Conservation (phyloP, 2,113 vertebrate genomes). For the Brachypteracias leptosomus region DNA sequence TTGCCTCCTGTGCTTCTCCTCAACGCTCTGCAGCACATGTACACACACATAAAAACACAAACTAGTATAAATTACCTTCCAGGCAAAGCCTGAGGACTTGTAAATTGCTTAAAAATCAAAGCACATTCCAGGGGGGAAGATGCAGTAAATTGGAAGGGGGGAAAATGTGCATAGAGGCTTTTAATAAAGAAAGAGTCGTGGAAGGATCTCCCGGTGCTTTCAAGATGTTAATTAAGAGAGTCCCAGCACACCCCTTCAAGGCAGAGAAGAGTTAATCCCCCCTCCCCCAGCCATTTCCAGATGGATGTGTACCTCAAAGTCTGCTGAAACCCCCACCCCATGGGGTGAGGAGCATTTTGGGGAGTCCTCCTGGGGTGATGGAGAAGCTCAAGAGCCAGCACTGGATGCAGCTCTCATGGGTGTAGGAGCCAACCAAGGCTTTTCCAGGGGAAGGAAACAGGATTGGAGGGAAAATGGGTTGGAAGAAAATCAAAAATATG, state of each 20-base stretch:
- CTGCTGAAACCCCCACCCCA: neutral
- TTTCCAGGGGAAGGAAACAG: neutral
- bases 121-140: constrained; percentile 7
- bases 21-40: neutral
- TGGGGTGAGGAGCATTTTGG: rapidly evolving
- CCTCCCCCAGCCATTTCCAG: neutral
- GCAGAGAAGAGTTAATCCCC: neutral
- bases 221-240: neutral
- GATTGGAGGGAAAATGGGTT: neutral
- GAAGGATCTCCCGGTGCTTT: neutral
- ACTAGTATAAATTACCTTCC: constrained; percentile 20
- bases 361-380: neutral
- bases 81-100: constrained; percentile 35
- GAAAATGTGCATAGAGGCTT: neutral
- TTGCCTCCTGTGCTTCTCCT: neutral
- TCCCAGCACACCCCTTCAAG: neutral
- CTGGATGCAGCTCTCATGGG: rapidly evolving
- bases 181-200: neutral
- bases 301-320: neutral
- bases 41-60: neutral
- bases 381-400: neutral
- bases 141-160: neutral
- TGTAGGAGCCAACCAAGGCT: rapidly evolving
- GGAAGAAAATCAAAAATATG: neutral
- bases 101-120: constrained; percentile 50